These are phyloP conservation scores for Eupleurogrammus muticus DNA, from an alignment of 2,797 vertebrate species.

Conservation along the genomic window DNA sequence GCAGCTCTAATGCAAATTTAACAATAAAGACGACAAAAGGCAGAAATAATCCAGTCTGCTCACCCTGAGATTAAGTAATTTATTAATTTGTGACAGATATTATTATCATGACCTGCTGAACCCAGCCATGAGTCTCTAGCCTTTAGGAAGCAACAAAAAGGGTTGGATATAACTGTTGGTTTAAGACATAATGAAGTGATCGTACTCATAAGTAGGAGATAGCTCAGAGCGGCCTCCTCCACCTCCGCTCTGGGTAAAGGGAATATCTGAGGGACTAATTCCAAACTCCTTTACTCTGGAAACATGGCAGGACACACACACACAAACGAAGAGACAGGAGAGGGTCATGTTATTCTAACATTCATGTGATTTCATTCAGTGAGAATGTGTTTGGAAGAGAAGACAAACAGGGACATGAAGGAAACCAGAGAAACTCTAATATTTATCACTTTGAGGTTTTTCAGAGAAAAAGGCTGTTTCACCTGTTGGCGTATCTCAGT, in stretches of 20 bases:
- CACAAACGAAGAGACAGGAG: conserved; percentile 1
- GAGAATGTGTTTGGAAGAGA: background rate
- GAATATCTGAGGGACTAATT: conserved; percentile 98
- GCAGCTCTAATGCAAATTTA: too few relatives aligned
- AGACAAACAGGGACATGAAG: background rate
- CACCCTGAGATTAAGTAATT: too few relatives aligned
- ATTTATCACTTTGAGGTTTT: too few relatives aligned
- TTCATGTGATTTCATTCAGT: background rate
- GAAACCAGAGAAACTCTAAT: background rate
- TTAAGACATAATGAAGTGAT: conserved; percentile 76
- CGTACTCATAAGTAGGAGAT: conserved; percentile 95
- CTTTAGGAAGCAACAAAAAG: too few relatives aligned
- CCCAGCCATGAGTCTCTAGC: too few relatives aligned
- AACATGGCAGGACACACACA: conserved; percentile 10
- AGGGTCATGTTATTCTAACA: conserved; percentile 3
- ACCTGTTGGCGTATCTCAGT: conserved; percentile 98
- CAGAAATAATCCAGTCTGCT: too few relatives aligned
- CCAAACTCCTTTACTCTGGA: conserved; percentile 98
- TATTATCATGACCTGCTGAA: too few relatives aligned
- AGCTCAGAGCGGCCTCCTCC: conserved; percentile 92
- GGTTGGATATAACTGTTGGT: background rate
- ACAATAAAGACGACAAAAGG: too few relatives aligned
- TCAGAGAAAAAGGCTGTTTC: conserved; percentile 37
- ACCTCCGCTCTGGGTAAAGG: conserved; percentile 91
- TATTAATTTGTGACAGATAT: too few relatives aligned